Percentiles rank a stretch among this genome's conserved stretches.
These are phyloP conservation scores for Pyrgilauda ruficollis DNA, from an alignment of 2,113 vertebrate genomes.

Conservation along the genomic window DNA sequence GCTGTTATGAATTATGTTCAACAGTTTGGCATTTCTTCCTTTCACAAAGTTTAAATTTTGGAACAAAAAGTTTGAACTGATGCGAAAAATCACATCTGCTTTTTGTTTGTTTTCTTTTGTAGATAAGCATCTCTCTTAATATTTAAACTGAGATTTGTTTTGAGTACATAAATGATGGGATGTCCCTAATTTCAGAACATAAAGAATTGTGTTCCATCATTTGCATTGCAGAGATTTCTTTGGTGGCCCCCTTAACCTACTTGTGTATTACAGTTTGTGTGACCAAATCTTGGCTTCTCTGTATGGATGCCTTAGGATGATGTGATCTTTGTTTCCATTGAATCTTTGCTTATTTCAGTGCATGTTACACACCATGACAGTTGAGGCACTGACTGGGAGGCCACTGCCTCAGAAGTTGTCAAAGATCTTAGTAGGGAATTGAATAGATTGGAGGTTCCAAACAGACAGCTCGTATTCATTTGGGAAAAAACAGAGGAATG, in stretches of 20 bases:
- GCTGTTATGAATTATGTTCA: neutral
- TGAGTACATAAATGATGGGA: neutral
- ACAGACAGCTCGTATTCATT: rapidly evolving
- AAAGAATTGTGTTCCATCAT: neutral
- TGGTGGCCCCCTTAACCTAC: neutral
- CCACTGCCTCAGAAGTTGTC: neutral
- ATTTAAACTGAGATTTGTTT: neutral
- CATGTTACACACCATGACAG: neutral
- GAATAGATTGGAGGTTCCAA: neutral
- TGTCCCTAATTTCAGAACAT: neutral
- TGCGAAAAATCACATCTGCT: neutral
- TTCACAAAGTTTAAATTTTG: neutral
- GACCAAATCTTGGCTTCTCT: neutral
- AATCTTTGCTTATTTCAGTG: neutral
- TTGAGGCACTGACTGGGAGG: neutral
- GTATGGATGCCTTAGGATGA: neutral
- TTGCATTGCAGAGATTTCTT: neutral
- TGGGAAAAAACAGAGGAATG: neutral
- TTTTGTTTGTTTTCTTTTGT: neutral
- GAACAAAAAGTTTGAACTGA: neutral
- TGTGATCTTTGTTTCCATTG: neutral
- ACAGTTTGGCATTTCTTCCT: neutral
- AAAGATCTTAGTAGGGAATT: neutral
- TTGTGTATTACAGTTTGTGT: neutral
- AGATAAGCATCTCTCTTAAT: neutral